A percentile compares a stretch with the other conserved stretches of the same genome.
Evolutionary conservation across 2,888 invertebrate genomes (phyloP).

Genomic region (Eupeodes luniger): DNA sequence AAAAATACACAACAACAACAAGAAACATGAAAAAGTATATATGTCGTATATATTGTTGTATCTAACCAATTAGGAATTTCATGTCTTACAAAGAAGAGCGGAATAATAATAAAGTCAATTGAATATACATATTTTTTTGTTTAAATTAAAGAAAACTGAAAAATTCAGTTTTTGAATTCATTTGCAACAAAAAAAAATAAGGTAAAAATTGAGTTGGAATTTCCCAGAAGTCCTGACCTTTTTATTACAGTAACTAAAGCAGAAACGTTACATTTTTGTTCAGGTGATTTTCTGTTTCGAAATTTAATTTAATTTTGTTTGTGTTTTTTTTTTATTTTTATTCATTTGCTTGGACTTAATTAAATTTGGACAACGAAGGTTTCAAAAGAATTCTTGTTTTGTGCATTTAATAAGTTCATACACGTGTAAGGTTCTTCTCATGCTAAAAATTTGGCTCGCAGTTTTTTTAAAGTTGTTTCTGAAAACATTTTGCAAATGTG

Average conservation of each 20-base stretch:
- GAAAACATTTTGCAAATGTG: too few relatives aligned
- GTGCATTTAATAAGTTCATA: too few relatives aligned
- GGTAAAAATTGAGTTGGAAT: neutral
- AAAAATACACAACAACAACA: neutral
- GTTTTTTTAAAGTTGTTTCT: too few relatives aligned
- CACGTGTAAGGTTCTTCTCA: too few relatives aligned
- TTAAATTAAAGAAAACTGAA: neutral
- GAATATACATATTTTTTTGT: neutral
- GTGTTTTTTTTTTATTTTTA: neutral
- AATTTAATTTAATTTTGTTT: neutral
- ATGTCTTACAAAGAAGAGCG: neutral
- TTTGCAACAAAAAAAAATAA: neutral
- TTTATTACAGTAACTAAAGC: neutral
- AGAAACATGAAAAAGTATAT: too few relatives aligned
- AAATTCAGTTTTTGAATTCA: neutral
- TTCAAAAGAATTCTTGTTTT: too few relatives aligned
- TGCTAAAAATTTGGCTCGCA: too few relatives aligned
- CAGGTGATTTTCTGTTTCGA: neutral
- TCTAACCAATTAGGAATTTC: slow-evolving; percentile 12
- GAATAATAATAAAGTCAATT: neutral
- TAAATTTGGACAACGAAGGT: too few relatives aligned
- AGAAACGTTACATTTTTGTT: neutral
- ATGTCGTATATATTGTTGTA: neutral
- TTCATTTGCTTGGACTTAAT: too few relatives aligned
- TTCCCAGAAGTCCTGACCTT: neutral